These are phyloP conservation scores for Boloria euphrosyne DNA, from an alignment of 2,888 invertebrate genomes.

Conservation along the genomic window DNA sequence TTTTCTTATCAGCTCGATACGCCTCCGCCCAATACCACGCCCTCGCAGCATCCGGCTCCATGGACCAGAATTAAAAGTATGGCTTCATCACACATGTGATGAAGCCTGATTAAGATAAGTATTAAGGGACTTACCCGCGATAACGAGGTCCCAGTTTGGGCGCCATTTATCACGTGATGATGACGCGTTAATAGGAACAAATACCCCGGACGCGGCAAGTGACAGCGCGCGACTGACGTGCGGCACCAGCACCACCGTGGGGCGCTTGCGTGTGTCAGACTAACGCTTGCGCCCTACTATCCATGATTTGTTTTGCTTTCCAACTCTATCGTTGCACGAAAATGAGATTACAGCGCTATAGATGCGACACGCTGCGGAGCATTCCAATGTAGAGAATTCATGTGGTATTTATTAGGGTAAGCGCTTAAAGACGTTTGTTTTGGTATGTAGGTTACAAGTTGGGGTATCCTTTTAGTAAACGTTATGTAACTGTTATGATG, in stretches of 20 bases:
- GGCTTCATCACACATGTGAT: conserved; percentile 7
- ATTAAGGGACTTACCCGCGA: conserved; percentile 66
- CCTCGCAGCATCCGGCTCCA: conserved; percentile 63
- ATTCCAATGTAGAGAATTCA: conserved; percentile 59
- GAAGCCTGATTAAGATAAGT: conserved; percentile 20
- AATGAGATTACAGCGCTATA: conserved; percentile 70
- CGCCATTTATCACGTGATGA: conserved; percentile 76
- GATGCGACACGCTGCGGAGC: conserved; percentile 62
- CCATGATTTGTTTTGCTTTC: conserved; percentile 72
- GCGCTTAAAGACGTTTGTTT: conserved; percentile 46
- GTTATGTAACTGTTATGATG: background rate
- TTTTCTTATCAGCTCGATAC: conserved; percentile 72
- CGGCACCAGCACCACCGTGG: conserved; percentile 52
- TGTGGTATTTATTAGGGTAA: conserved; percentile 52
- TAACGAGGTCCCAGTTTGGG: conserved; percentile 70
- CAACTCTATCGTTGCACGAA: conserved; percentile 56
- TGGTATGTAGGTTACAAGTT: conserved; percentile 21
- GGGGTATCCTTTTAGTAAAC: conserved; percentile 8
- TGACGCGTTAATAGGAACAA: conserved; percentile 50
- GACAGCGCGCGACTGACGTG: conserved; percentile 72
- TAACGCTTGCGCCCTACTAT: conserved; percentile 69
- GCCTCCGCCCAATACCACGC: conserved; percentile 72
- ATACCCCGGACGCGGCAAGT: conserved; percentile 58
- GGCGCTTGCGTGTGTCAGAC: conserved; percentile 59
- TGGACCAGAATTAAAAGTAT: conserved; percentile 49